phyloP scores from a whole-genome alignment of 2,888 invertebrate genomes.

The Cloeon dipterum region DNA sequence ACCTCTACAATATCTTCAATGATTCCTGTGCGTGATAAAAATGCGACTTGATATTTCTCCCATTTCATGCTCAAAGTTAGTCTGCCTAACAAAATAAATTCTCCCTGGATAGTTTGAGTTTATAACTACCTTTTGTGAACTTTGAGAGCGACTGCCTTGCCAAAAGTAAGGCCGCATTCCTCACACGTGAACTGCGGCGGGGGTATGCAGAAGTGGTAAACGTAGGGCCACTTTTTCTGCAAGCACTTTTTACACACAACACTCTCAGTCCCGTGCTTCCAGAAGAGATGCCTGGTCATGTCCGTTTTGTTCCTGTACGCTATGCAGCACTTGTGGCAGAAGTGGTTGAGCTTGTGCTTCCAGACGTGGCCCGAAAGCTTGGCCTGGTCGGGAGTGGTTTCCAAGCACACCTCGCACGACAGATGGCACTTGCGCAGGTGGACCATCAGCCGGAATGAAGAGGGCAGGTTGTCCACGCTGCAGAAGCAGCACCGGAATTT shows the following conservation, averaged over 20 bases:
- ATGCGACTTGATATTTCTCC: too few species aligned
- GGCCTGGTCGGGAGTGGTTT: slow-evolving; percentile 55
- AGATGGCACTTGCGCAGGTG: slow-evolving; percentile 65
- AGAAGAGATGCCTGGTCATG: slow-evolving; percentile 71
- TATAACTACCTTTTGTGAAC: slow-evolving; percentile 73
- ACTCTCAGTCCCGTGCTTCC: slow-evolving; percentile 84
- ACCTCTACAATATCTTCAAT: too few species aligned
- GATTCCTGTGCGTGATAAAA: too few species aligned
- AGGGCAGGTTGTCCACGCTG: slow-evolving; percentile 50
- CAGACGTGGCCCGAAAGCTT: slow-evolving; percentile 68
- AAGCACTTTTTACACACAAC: slow-evolving; percentile 62
- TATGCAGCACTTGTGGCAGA: slow-evolving; percentile 71
- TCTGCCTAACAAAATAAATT: too few species aligned
- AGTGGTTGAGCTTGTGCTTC: slow-evolving; percentile 72
- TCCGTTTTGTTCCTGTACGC: slow-evolving; percentile 72
- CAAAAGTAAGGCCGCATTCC: slow-evolving; percentile 51
- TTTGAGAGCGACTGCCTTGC: slow-evolving; percentile 52
- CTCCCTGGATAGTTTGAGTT: too few species aligned
- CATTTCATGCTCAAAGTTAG: too few species aligned
- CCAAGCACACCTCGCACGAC: slow-evolving; percentile 69
- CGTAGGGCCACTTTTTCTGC: slow-evolving; percentile 80
- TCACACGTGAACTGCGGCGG: slow-evolving; percentile 58
- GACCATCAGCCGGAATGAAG: slow-evolving; percentile 70
- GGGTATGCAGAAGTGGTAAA: slow-evolving; percentile 75
- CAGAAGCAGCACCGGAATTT: slow-evolving; percentile 67